Percentiles rank a stretch among this genome's conserved stretches.
These are phyloP conservation scores for Parnassius smintheus DNA, from an alignment of 2,888 invertebrate species.

Conservation along the genomic window DNA sequence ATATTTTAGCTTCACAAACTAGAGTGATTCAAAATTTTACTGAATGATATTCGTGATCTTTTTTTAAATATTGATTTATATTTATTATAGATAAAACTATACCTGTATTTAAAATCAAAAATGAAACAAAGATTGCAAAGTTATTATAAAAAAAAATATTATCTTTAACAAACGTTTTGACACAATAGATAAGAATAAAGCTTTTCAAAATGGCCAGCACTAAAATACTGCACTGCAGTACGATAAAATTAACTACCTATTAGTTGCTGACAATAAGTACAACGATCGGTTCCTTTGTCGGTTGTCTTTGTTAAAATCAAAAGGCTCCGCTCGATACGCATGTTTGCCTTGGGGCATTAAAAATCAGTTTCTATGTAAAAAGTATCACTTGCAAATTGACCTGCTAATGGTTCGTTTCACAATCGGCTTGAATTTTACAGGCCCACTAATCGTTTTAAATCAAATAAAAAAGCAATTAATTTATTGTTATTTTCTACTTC, in stretches of 20 bases:
- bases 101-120: no score
- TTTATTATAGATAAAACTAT: no score
- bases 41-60: no score
- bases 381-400: conserved; percentile 54
- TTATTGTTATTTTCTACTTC: no score
- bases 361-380: conserved; percentile 59
- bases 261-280: conserved; percentile 38
- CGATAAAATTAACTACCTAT: conserved; percentile 41
- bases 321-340: conserved; percentile 61
- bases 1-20: no score
- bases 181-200: not conserved
- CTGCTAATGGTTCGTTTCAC: conserved; percentile 39
- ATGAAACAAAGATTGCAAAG: not conserved
- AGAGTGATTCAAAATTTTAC: no score
- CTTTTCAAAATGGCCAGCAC: conserved; percentile 5
- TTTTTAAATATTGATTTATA: no score
- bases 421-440: conserved; percentile 12
- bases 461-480: no score
- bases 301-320: conserved; percentile 61
- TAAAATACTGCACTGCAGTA: conserved; percentile 28
- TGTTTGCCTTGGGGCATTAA: conserved; percentile 52
- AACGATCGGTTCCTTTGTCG: conserved; percentile 64
- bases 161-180: not conserved
- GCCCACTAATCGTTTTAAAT: not conserved
- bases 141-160: not conserved